A percentile compares a stretch with the other conserved stretches of the same genome.
Evolutionary conservation across 92 coral and sea anemone species (phyloP).

Genomic region (Siderastrea siderea): DNA sequence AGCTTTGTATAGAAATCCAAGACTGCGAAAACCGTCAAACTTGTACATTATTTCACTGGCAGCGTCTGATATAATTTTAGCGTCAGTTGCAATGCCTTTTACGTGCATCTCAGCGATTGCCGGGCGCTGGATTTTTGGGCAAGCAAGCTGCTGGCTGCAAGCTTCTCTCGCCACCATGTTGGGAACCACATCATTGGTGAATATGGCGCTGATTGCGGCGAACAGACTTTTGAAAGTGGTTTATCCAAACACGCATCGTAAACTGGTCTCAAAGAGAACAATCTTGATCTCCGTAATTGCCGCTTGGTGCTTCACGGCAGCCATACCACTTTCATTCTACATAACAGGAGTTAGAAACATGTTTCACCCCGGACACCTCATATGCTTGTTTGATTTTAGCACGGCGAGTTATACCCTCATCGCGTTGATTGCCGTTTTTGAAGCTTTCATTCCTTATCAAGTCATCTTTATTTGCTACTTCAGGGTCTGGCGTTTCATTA

Average conservation of each 20-base stretch:
- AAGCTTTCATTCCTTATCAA: conserved; percentile 33
- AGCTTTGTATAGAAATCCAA: conserved; percentile 50
- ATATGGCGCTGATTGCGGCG: conserved; percentile 51
- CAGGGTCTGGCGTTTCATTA: conserved; percentile 66
- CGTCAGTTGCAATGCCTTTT: conserved; percentile 46
- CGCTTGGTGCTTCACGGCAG: conserved; percentile 39
- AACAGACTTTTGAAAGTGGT: conserved; percentile 62
- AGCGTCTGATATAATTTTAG: conserved; percentile 34
- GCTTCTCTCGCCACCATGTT: conserved; percentile 51
- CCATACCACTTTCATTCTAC: conserved; percentile 22
- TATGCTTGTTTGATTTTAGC: conserved; percentile 67
- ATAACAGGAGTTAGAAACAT: conserved; percentile 21
- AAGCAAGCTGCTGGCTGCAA: conserved; percentile 52
- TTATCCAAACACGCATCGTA: conserved; percentile 41
- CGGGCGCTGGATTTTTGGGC: conserved; percentile 61
- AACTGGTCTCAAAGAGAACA: conserved; percentile 40
- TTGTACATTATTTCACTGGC: conserved; percentile 60
- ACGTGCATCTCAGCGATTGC: conserved; percentile 35
- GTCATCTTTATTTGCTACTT: conserved; percentile 62
- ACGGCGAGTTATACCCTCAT: conserved; percentile 29
- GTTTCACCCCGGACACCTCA: conserved; percentile 57
- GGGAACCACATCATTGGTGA: conserved; percentile 50
- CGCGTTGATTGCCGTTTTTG: conserved; percentile 32
- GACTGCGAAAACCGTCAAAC: conserved; percentile 60
- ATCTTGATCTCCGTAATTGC: conserved; percentile 32